Base-by-base conservation (phyloP, 2,113 vertebrate genomes). In the Glaucomys volans region DNA sequence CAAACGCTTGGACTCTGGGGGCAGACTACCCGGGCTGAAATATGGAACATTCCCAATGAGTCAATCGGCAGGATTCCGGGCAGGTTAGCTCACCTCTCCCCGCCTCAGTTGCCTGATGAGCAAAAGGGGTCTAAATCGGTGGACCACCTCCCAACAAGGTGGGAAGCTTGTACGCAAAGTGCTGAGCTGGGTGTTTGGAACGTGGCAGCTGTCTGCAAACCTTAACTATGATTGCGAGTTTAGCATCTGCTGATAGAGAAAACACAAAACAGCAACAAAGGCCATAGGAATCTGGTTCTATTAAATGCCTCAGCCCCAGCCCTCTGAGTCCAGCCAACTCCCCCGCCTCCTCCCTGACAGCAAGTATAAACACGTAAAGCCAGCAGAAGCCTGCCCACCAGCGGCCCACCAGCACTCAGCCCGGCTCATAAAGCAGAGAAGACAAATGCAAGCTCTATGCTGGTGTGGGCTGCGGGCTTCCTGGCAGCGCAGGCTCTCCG, bases 281-380 rank as follows among this genome's bases (percentile, higher is more conserved):
- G 64, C 71, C 69, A 8, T 1, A 72, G 88, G 75, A 95, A 90
- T 87, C 88, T 6, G 67, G 42, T 67, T 72, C 37, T 47, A 47
- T 87, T 75, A 75, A 93, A 92, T 82, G 89, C 86, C 42, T 97
- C 93, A 17, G 86, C 82, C 79, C 76, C 86, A 90, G 93, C 84
- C 82, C 90, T 52, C 94, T 81, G 16, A 81, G 80, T 59, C 67
- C 76, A 47, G 95, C 92, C 77, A 83, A 37, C 50, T 64, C 26
- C 32, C 8, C 42, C 8, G 82, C 44, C 87, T 26, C 24, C n/a
- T 35, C 66, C 26, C 40, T 0, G 24, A 64, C 13, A 79, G 69
- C 96, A 91, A 96, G 96, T 42, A 71, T 80, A 86, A 94, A 97
- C 95, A 96, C 0, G 44, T 40, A 57, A 69, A 88, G 93, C 54